Evolutionary conservation across 2,888 invertebrate genomes (phyloP), one percentile per base, ranked within the genome.

Genomic region (Argyresthia albistria): DNA sequence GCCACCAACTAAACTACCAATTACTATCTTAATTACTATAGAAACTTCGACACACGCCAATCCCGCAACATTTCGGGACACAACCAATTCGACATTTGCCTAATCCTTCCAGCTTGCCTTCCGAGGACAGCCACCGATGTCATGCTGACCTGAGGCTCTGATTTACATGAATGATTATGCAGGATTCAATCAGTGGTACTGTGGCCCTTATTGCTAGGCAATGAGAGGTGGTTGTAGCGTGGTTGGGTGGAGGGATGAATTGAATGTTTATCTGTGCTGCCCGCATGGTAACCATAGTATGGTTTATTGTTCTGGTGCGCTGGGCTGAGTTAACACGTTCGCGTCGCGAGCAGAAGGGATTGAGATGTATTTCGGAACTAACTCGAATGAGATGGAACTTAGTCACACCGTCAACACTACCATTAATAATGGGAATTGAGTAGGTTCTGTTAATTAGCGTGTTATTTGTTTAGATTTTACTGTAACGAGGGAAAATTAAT

Each of bases 131-230:
- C 76, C 80, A 79, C 74, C 71, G 70, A 35, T 36, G 25, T 70
- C 73, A 76, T 71, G 73, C 72, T 65, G 69, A 70, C 73, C 73
- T 70, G 63, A 67, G 73, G 71, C 74, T 73, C 75, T 73, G 69
- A 80, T 81, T 80, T 81, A 78, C 79, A 81, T 80, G 76, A 80
- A 76, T 80, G 76, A 79, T 80, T 78, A 78, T 79, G 76, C 73
- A 69, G 63, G 58, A 63, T 60, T 61, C 64, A 59, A 61, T 57
- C 11, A n/a, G 39, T n/a, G 25, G 25, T 11, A 46, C n/a, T 10
- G 10, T 46, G 35, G 25, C 9, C 46, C 46, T 46, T 35, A 46
- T 11, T 25, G 9, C 2, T 11, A 16, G n/a, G 15, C 16, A 50
- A 9, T 12, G 25, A 53, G 46, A 46, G 50, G 25, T 60, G 57